These are phyloP conservation scores for Phylloscopus collybita DNA, from an alignment of 2,797 vertebrate species.

Conservation along the genomic window DNA sequence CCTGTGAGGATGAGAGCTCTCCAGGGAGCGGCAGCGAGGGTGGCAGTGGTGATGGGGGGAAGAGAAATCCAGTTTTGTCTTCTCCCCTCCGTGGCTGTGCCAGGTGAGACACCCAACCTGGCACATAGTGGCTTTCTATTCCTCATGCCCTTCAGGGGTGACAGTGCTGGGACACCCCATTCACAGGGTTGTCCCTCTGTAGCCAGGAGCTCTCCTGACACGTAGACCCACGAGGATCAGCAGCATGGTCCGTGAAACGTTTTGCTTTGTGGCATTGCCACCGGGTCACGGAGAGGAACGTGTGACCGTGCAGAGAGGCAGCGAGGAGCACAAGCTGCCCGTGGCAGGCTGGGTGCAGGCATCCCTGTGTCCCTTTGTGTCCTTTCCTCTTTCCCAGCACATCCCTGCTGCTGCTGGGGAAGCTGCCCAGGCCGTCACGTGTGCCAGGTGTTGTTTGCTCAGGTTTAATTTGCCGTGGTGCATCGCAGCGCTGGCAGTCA, in stretches of 20 bases:
- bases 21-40: neutral
- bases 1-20: neutral
- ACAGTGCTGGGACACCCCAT: neutral
- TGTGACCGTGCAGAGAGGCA: neutral
- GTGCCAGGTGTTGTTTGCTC: conserved; percentile 53
- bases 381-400: neutral
- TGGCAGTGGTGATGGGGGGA: neutral
- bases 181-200: neutral
- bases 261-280: neutral
- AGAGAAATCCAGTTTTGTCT: neutral
- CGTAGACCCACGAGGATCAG: neutral
- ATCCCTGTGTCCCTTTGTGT: neutral
- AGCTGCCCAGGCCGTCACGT: neutral
- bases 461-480: conserved; percentile 57
- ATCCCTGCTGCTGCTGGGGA: neutral
- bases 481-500: conserved; percentile 22
- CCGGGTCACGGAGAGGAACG: rapidly evolving
- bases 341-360: neutral
- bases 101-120: neutral
- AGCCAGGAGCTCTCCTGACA: neutral
- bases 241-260: rapidly evolving
- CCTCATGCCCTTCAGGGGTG: neutral
- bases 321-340: neutral
- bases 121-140: conserved; percentile 3
- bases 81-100: neutral